Evolutionary conservation across 2,888 invertebrate genomes (phyloP), one percentile per base, ranked within the genome.

Genomic region (Matsumyia berberina): DNA sequence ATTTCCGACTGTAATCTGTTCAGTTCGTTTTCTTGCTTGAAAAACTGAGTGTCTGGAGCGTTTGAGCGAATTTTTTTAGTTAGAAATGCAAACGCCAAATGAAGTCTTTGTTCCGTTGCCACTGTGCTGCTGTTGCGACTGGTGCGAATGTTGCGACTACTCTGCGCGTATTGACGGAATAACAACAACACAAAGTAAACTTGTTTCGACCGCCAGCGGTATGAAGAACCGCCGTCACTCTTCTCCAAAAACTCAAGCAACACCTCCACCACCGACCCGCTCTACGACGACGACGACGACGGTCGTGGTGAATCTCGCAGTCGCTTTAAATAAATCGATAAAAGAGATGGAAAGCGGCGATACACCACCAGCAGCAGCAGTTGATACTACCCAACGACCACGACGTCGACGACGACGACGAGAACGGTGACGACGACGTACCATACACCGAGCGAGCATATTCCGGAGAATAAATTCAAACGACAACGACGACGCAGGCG

Each of bases 291-390:
- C 64, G 62, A 64, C 37, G 29, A 46, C 35, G 60, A 79, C 80
- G 76, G 76, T 72, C 49, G 83, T 46, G 69, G 69, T 79, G 78
- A 69, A 79, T 78, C 67, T 67, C 72, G 72, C 60, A 72, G 67
- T 69, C 73, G 83, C 83, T 85, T 69, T 80, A 66, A 72, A 80
- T 80, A 85, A 86, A 81, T 87, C 86, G 51, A 85, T 86, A 76
- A 87, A 86, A 83, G 86, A 77, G 81, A 86, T 83, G 77, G 86
- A 79, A 72, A 85, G 83, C 80, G 69, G 82, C 82, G 73, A 85
- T 85, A 86, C 62, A 79, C 55, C 69, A 78, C 35, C 77, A 78
- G 77, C 85, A 81, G 53, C 85, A 77, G 60, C 62, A 76, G 76
- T 74, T 64, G 67, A 76, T 69, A 80, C 77, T 76, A 70, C 44